Evolutionary conservation across 2,888 invertebrate genomes (phyloP).

Genomic region (Arge pagana): DNA sequence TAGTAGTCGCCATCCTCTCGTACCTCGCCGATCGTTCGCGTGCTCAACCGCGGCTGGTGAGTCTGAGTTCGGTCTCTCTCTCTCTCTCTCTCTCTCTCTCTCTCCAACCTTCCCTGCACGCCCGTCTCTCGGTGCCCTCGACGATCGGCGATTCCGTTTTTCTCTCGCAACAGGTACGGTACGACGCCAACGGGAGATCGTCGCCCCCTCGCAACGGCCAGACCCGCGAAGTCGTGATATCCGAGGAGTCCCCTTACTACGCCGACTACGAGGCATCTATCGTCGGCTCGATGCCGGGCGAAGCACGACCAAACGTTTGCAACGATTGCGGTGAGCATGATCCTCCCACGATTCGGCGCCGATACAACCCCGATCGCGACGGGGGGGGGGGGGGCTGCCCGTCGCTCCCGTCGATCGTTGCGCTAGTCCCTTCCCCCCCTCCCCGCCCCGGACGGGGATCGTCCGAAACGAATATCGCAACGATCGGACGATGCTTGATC

Average conservation of each 20-base stretch:
- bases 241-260: conserved; percentile 40
- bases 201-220: conserved; percentile 34
- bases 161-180: conserved; percentile 28
- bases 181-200: conserved; percentile 30
- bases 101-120: neutral
- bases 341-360: too few species aligned
- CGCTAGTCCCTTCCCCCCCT: too few species aligned
- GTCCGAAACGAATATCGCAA: too few species aligned
- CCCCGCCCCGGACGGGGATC: too few species aligned
- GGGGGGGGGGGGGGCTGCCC: too few species aligned
- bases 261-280: conserved; percentile 36
- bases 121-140: too few species aligned
- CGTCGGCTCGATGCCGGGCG: conserved; percentile 23
- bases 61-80: too few species aligned
- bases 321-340: conserved; percentile 53
- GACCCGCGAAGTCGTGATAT: conserved; percentile 23
- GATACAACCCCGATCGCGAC: too few species aligned
- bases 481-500: too few species aligned
- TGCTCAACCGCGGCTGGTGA: conserved; percentile 41
- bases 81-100: neutral
- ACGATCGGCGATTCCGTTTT: neutral
- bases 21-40: conserved; percentile 2
- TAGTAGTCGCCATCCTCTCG: neutral
- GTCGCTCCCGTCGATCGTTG: too few species aligned
- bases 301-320: conserved; percentile 44